phyloP scores from a whole-genome alignment of 1,140 invertebrate genomes.

The Lordiphosa mommai region DNA sequence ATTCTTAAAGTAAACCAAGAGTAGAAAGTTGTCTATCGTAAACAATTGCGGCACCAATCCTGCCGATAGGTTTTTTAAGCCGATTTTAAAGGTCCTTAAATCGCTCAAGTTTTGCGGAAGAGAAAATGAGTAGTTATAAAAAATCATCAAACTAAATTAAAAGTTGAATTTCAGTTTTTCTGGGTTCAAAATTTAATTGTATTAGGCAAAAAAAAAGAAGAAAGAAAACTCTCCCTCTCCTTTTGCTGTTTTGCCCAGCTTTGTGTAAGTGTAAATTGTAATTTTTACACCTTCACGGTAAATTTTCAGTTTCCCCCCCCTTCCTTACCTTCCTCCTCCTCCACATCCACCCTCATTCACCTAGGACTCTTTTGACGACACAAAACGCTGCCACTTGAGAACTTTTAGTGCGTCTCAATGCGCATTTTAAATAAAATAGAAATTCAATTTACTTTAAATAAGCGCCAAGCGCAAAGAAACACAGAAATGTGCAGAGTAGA shows the following conservation, averaged over 20 bases:
- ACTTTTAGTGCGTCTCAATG: constrained; percentile 77
- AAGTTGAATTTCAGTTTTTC: no score
- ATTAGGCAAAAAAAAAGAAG: no score
- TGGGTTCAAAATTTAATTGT: no score
- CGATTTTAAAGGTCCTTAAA: no score
- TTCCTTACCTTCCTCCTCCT: not conserved
- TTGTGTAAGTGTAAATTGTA: constrained; percentile 50
- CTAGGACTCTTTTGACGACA: constrained; percentile 4
- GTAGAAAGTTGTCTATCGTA: no score
- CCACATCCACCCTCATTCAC: not conserved
- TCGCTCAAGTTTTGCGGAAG: no score
- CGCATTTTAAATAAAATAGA: constrained; percentile 78
- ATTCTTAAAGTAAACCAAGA: no score
- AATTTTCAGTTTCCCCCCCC: constrained; percentile 15
- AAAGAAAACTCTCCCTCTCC: not conserved
- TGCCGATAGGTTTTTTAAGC: no score
- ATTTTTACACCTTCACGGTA: constrained; percentile 69
- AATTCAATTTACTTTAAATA: constrained; percentile 77
- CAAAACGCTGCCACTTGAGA: constrained; percentile 58
- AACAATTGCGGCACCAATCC: no score
- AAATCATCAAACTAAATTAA: no score
- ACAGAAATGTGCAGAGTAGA: constrained; percentile 9
- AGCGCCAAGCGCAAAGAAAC: constrained; percentile 44
- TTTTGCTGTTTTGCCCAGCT: constrained; percentile 10
- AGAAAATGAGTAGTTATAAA: no score